phyloP scores from a whole-genome alignment of 1,140 invertebrate species.

The Danaus melanippus region DNA sequence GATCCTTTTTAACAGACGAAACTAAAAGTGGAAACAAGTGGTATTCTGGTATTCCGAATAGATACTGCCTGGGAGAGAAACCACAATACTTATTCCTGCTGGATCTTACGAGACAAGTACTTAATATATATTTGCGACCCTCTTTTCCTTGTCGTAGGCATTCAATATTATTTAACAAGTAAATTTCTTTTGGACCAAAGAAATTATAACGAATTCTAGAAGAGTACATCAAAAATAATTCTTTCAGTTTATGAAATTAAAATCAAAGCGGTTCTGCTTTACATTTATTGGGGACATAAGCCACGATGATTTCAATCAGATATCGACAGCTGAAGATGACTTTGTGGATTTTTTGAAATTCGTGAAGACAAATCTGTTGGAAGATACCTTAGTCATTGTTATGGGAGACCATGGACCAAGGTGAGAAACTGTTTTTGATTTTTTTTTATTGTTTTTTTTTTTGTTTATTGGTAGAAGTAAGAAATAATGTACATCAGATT shows the following conservation, averaged over 20 bases:
- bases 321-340: conserved; percentile 83
- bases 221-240: conserved; percentile 7
- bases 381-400: conserved; percentile 86
- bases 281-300: conserved; percentile 89
- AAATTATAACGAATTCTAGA: too few relatives aligned
- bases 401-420: conserved; percentile 92
- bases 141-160: too few relatives aligned
- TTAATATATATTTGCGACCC: too few relatives aligned
- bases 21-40: conserved; percentile 59
- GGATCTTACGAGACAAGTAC: conserved; percentile 76
- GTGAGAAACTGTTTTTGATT: conserved; percentile 46
- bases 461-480: not conserved
- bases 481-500: conserved; percentile 73
- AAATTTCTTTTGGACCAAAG: too few relatives aligned
- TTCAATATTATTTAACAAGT: too few relatives aligned
- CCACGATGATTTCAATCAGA: conserved; percentile 85
- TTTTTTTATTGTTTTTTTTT: too few relatives aligned
- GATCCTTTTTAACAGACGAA: conserved; percentile 80
- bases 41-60: conserved; percentile 52
- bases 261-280: conserved; percentile 83
- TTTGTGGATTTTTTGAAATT: conserved; percentile 77
- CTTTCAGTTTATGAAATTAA: conserved; percentile 74
- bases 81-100: conserved; percentile 80
- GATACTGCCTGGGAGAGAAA: conserved; percentile 81
- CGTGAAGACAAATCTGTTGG: conserved; percentile 76